Evolutionary conservation across 2,797 vertebrate genomes (phyloP).

Genomic region (Chelon auratus): DNA sequence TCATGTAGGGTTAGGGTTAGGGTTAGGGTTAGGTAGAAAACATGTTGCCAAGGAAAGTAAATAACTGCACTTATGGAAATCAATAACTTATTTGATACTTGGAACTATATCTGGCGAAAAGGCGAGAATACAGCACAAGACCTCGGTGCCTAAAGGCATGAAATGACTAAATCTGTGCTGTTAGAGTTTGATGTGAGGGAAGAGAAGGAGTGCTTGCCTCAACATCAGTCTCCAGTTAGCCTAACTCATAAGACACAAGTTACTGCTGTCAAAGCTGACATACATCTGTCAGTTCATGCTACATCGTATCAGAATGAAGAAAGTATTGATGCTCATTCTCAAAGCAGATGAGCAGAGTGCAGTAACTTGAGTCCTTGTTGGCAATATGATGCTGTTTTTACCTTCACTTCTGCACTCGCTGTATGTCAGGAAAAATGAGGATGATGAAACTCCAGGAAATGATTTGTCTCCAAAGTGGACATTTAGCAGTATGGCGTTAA

Average conservation of each 20-base stretch:
- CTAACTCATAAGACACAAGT: not conserved
- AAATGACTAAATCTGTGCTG: not conserved
- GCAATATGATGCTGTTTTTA: not conserved
- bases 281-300: not conserved
- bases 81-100: not conserved
- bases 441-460: conserved; percentile 43
- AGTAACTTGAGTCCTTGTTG: not conserved
- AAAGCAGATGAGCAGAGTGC: not conserved
- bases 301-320: not conserved
- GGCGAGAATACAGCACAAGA: not conserved
- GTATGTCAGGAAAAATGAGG: conserved; percentile 1
- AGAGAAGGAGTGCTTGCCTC: not conserved
- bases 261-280: not conserved
- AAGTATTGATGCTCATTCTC: not conserved
- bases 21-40: too few species aligned
- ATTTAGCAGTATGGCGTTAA: not conserved
- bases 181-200: not conserved
- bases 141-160: not conserved
- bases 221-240: not conserved
- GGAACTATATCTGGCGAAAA: not conserved
- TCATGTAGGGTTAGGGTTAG: too few species aligned
- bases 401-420: not conserved
- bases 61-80: not conserved
- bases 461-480: not conserved
- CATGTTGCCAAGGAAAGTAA: not conserved